phyloP scores from a whole-genome alignment of 2,113 vertebrate species.

The Scytalopus superciliaris region DNA sequence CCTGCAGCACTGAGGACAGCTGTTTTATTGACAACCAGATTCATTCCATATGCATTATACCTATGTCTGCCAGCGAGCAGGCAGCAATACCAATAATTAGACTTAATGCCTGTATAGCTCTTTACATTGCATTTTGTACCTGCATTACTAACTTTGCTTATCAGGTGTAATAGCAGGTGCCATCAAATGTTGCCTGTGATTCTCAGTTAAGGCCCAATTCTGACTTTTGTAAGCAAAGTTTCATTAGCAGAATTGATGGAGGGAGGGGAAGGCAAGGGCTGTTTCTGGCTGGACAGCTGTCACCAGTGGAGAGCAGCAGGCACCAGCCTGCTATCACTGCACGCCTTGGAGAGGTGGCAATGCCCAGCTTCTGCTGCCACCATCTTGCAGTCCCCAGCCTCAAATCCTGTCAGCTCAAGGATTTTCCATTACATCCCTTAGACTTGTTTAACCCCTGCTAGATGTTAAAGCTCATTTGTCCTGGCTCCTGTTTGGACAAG shows the following conservation, averaged over 20 bases:
- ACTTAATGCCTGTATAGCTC: not conserved
- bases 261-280: not conserved
- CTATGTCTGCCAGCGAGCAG: not conserved
- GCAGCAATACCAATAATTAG: not conserved
- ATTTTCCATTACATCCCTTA: not conserved
- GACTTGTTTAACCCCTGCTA: not conserved
- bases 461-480: rapidly evolving
- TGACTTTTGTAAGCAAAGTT: not conserved
- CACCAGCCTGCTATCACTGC: not conserved
- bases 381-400: not conserved
- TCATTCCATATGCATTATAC: not conserved
- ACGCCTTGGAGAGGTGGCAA: not conserved
- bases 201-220: not conserved
- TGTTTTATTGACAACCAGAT: not conserved
- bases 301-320: not conserved
- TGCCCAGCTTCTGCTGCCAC: not conserved
- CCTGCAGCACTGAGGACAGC: not conserved
- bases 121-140: not conserved
- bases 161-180: not conserved
- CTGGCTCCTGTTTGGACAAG: not conserved
- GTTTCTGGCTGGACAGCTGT: not conserved
- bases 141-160: not conserved
- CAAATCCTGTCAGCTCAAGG: not conserved
- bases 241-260: not conserved
- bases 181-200: not conserved